Evolutionary conservation across 2,888 invertebrate genomes (phyloP).

Genomic region (Hemistola chrysoprasaria): DNA sequence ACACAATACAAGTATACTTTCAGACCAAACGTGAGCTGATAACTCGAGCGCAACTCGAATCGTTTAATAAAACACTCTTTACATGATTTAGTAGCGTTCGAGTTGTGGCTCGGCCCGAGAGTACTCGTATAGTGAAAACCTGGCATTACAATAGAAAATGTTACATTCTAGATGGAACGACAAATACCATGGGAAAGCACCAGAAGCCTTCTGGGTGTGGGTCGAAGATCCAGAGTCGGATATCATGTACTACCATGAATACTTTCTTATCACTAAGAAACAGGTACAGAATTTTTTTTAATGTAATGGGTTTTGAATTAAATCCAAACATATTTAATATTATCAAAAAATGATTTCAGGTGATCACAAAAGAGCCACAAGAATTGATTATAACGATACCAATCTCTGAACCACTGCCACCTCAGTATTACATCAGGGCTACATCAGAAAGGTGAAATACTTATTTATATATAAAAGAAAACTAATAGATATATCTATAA

Average conservation of each 20-base stretch:
- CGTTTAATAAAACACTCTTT: too few species aligned
- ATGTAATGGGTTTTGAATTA: neutral
- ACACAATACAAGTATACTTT: too few species aligned
- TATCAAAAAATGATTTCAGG: constrained; percentile 50
- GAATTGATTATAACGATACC: constrained; percentile 97
- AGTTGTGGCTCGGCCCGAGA: too few species aligned
- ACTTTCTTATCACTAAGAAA: constrained; percentile 91
- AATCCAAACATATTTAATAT: too few species aligned
- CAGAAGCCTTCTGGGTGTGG: constrained; percentile 98
- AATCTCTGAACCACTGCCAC: constrained; percentile 93
- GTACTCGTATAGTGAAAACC: too few species aligned
- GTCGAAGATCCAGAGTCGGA: constrained; percentile 97
- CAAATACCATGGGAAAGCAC: constrained; percentile 91
- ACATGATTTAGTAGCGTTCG: too few species aligned
- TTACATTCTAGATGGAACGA: constrained; percentile 89
- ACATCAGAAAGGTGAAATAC: constrained; percentile 89
- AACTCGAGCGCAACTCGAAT: too few species aligned
- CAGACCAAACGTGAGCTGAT: too few species aligned
- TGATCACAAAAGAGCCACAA: constrained; percentile 87
- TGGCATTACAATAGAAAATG: neutral
- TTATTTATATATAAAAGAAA: too few species aligned
- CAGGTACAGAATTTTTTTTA: constrained; percentile 69
- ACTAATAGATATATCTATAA: too few species aligned
- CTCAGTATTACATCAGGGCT: constrained; percentile 94
- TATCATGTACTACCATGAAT: constrained; percentile 97